These are phyloP conservation scores for Parambassis ranga DNA, from an alignment of 2,797 vertebrate species.

Conservation along the genomic window DNA sequence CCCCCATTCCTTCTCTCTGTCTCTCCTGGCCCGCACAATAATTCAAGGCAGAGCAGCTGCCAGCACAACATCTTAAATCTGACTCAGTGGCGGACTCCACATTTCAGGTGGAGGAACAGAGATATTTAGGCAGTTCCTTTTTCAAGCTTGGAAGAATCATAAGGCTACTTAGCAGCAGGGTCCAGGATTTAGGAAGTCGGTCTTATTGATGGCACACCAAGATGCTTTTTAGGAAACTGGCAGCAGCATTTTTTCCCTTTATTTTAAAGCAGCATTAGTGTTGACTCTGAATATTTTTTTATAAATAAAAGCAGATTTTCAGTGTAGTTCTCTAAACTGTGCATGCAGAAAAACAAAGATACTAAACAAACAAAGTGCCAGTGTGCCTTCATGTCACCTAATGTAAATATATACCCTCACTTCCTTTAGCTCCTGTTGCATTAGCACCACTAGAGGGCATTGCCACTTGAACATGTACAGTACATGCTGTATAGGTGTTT, in stretches of 20 bases:
- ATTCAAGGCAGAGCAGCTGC: constrained; percentile 29
- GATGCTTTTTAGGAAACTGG: neutral
- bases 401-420: too few relatives aligned
- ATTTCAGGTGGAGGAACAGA: constrained; percentile 28
- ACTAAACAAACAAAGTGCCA: too few relatives aligned
- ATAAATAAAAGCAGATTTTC: too few relatives aligned
- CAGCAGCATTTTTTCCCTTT: neutral
- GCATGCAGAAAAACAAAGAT: too few relatives aligned
- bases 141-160: constrained; percentile 16
- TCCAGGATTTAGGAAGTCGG: constrained; percentile 22
- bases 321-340: too few relatives aligned
- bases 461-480: too few relatives aligned
- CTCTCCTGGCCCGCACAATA: constrained; percentile 23
- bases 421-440: too few relatives aligned
- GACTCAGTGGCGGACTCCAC: constrained; percentile 19
- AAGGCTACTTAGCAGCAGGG: constrained; percentile 5
- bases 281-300: too few relatives aligned
- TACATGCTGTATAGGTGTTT: too few relatives aligned
- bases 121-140: constrained; percentile 18
- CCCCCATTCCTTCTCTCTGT: constrained; percentile 1
- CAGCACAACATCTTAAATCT: constrained; percentile 41
- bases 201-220: neutral
- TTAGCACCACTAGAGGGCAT: too few relatives aligned
- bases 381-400: too few relatives aligned
- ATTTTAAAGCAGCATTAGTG: neutral